Evolutionary conservation across 2,888 invertebrate genomes (phyloP).

Genomic region (Marronus borbonicus): DNA sequence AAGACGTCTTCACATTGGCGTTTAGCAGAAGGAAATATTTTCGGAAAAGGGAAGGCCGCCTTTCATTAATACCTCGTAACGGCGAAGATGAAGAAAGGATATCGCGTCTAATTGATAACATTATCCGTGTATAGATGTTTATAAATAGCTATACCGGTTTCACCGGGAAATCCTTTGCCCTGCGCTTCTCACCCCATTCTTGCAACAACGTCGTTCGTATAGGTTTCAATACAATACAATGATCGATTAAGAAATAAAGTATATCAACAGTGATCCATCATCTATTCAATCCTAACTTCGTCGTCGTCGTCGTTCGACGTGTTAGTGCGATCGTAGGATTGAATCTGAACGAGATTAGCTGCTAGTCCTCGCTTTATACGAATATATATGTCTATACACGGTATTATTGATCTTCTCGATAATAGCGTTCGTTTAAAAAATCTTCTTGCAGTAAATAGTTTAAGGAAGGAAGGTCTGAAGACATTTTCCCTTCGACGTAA

Average conservation of each 20-base stretch:
- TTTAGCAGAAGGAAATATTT: neutral
- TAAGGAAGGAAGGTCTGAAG: neutral
- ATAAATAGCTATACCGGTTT: too few relatives aligned
- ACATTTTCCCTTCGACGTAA: neutral
- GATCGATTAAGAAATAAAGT: slow-evolving; percentile 28
- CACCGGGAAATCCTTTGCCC: too few relatives aligned
- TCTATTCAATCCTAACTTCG: slow-evolving; percentile 29
- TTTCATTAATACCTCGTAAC: neutral
- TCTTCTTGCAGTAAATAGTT: neutral
- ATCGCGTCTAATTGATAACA: neutral
- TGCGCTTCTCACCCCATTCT: too few relatives aligned
- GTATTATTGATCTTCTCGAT: neutral
- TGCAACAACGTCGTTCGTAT: neutral
- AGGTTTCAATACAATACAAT: slow-evolving; percentile 14
- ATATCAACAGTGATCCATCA: slow-evolving; percentile 30
- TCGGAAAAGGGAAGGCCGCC: too few relatives aligned
- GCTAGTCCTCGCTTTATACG: neutral
- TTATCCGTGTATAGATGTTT: neutral
- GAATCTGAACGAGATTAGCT: slow-evolving; percentile 19
- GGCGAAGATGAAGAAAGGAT: neutral
- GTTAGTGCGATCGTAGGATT: neutral
- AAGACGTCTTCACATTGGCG: too few relatives aligned
- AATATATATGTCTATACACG: neutral
- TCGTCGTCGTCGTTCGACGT: neutral
- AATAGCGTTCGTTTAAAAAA: neutral